Percentiles rank a stretch among this genome's conserved stretches.
phyloP scores from a whole-genome alignment of 2,797 vertebrate species.

The Characodon lateralis region DNA sequence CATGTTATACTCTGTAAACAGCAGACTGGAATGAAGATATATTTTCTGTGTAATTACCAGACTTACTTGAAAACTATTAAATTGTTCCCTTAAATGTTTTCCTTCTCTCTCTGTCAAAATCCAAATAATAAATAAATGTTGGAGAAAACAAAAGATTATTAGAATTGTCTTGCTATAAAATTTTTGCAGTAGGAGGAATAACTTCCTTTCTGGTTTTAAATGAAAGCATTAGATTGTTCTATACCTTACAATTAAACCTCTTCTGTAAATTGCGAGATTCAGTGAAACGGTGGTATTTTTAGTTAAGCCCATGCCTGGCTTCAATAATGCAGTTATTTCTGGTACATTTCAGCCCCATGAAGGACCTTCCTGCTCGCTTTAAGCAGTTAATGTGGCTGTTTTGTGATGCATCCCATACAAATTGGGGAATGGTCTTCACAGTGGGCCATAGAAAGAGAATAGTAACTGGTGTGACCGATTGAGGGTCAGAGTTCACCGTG shows the following conservation, averaged over 20 bases:
- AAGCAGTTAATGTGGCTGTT: constrained; percentile 63
- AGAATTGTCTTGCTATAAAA: too few relatives aligned
- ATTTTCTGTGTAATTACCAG: neutral
- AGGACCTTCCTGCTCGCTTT: constrained; percentile 51
- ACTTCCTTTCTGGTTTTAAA: neutral
- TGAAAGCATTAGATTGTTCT: neutral
- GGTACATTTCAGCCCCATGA: constrained; percentile 56
- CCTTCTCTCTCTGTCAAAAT: too few relatives aligned
- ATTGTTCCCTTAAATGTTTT: too few relatives aligned
- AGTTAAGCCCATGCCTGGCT: neutral
- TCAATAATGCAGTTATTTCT: constrained; percentile 47
- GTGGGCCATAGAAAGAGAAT: constrained; percentile 73
- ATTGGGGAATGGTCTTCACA: constrained; percentile 75
- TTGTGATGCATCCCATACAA: constrained; percentile 76
- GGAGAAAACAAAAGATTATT: too few relatives aligned
- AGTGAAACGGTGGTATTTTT: neutral
- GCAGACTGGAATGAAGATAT: neutral
- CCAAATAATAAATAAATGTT: too few relatives aligned
- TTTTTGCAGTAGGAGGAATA: too few relatives aligned
- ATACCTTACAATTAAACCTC: neutral
- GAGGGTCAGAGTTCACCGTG: constrained; percentile 73
- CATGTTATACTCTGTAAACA: neutral
- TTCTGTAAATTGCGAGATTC: neutral
- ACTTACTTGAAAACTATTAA: neutral
- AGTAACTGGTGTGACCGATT: constrained; percentile 80